Conservation (phyloP, 2,888 invertebrate genomes). For the Hofmannophila pseudospretella region DNA sequence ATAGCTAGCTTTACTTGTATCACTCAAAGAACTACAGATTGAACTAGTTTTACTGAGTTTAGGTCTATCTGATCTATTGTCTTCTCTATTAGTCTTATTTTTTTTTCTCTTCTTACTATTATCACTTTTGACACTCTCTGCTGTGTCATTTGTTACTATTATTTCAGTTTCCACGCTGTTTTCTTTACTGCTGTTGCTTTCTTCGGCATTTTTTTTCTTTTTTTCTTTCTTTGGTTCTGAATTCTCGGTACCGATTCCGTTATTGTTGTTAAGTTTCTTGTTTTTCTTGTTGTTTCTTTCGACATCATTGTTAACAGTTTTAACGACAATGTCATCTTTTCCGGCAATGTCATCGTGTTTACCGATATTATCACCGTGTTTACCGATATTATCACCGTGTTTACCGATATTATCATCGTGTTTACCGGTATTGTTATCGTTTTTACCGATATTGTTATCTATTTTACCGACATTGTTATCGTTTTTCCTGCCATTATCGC, state of each 20-base stretch:
- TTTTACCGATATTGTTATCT: constrained; percentile 18
- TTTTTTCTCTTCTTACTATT: constrained; percentile 12
- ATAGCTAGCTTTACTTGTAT: constrained; percentile 44
- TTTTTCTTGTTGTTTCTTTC: constrained; percentile 5
- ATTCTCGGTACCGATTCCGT: constrained; percentile 15
- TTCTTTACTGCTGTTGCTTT: neutral
- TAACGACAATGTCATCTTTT: neutral
- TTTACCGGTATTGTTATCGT: constrained; percentile 21
- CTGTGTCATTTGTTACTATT: constrained; percentile 16
- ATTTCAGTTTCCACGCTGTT: constrained; percentile 10
- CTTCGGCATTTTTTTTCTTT: neutral
- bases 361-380: constrained; percentile 9
- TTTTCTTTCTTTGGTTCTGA: constrained; percentile 3
- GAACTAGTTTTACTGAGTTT: constrained; percentile 50
- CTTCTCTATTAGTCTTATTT: constrained; percentile 17
- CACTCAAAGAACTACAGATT: constrained; percentile 55
- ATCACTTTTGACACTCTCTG: constrained; percentile 2
- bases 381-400: neutral
- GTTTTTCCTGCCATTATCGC: constrained; percentile 14
- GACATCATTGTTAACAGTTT: neutral
- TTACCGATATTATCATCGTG: constrained; percentile 9
- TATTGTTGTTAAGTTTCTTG: constrained; percentile 13
- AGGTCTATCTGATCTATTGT: constrained; percentile 14
- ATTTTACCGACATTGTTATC: constrained; percentile 22
- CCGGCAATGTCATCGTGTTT: constrained; percentile 11